Percentiles rank a stretch among this genome's conserved stretches.
Conservation (phyloP, 2,797 vertebrate species). For the Orientallactaga sibirica region DNA sequence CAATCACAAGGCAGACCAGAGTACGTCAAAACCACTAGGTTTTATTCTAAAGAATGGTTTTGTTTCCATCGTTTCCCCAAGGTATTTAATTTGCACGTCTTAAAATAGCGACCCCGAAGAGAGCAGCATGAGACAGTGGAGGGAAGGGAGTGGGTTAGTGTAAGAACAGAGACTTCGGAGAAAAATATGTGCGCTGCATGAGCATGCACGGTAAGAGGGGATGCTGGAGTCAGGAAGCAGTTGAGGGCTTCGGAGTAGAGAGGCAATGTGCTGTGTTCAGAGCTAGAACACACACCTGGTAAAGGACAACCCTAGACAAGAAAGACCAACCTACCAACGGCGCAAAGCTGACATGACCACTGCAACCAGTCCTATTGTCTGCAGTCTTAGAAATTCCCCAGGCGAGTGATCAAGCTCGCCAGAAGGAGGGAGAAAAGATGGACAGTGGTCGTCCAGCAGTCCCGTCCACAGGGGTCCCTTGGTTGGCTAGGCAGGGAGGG, state of each 20-base stretch:
- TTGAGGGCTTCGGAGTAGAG: background rate
- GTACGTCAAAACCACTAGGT: conserved; percentile 48
- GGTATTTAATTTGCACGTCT: conserved; percentile 77
- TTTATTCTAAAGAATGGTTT: conserved; percentile 65
- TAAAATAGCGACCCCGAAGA: conserved; percentile 78
- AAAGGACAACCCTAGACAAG: background rate
- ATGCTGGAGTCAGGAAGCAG: conserved; percentile 33
- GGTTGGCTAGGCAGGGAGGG: background rate
- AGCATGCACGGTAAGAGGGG: conserved; percentile 37
- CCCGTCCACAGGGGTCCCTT: background rate
- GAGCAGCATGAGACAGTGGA: conserved; percentile 71
- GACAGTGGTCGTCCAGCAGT: background rate
- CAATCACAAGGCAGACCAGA: conserved; percentile 41
- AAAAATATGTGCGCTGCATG: conserved; percentile 64
- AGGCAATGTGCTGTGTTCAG: background rate
- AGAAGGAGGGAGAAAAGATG: background rate
- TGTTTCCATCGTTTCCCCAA: conserved; percentile 59
- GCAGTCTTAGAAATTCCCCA: conserved; percentile 44
- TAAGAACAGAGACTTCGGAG: conserved; percentile 67
- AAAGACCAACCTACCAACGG: background rate
- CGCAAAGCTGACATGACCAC: conserved; percentile 61
- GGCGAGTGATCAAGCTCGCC: conserved; percentile 32
- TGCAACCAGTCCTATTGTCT: conserved; percentile 77
- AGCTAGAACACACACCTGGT: conserved; percentile 53
- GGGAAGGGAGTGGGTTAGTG: conserved; percentile 66